Conservation (phyloP, 2,113 vertebrate species). For the Rhagologus leucostigma region DNA sequence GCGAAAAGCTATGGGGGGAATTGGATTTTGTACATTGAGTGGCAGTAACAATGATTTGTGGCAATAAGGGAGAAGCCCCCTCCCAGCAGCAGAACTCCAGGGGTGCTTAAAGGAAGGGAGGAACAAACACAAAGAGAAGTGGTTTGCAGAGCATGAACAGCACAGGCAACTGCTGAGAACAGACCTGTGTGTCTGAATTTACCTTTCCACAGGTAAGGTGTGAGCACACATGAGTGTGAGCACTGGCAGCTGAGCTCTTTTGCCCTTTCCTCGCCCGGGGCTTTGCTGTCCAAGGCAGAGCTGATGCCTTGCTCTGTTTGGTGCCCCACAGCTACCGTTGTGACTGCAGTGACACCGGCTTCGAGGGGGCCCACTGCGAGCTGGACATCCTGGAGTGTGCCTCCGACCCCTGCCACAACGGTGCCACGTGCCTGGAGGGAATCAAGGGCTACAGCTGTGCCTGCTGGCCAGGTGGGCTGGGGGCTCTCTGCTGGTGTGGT, state of each 20-base stretch:
- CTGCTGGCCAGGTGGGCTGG: conserved; percentile 87
- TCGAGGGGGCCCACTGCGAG: conserved; percentile 81
- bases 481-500: neutral
- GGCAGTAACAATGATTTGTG: neutral
- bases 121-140: neutral
- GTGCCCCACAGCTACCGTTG: conserved; percentile 77
- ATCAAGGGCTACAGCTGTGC: conserved; percentile 81
- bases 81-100: neutral
- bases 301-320: neutral
- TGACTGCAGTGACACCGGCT: conserved; percentile 86
- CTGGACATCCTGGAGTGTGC: conserved; percentile 87
- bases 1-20: neutral
- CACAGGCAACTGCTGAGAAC: neutral
- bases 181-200: neutral
- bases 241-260: neutral
- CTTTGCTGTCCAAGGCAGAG: neutral
- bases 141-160: neutral
- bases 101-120: neutral
- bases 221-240: neutral
- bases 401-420: conserved; percentile 86
- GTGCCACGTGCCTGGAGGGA: conserved; percentile 82
- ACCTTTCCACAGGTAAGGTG: neutral
- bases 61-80: neutral
- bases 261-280: neutral
- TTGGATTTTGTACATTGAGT: neutral